These are phyloP conservation scores for Pristionchus arcanus DNA, from an alignment of 2,888 invertebrate species.

Conservation along the genomic window DNA sequence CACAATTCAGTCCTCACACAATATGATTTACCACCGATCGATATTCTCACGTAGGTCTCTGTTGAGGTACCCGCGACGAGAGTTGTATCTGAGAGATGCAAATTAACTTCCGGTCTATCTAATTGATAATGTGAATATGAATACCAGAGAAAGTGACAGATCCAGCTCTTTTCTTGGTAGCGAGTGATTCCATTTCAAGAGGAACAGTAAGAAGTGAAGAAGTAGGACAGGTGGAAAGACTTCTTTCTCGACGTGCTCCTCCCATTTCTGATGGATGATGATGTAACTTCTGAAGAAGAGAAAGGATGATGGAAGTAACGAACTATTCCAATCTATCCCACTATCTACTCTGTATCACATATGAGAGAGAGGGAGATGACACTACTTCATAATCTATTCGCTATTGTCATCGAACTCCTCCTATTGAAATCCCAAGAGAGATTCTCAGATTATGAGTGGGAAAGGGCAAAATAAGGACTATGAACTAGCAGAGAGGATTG, in stretches of 20 bases:
- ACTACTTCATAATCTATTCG: background rate
- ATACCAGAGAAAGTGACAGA: slow-evolving; percentile 49
- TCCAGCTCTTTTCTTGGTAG: slow-evolving; percentile 8
- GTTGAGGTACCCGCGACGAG: slow-evolving; percentile 49
- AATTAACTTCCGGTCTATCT: background rate
- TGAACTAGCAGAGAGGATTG: background rate
- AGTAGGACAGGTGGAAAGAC: slow-evolving; percentile 26
- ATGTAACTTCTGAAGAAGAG: slow-evolving; percentile 28
- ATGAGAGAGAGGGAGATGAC: background rate
- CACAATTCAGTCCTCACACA: slow-evolving; percentile 68
- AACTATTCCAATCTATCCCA: background rate
- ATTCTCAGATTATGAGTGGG: slow-evolving; percentile 4
- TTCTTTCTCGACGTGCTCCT: background rate
- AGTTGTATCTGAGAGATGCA: background rate
- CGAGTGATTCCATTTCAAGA: slow-evolving; percentile 18
- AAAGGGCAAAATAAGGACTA: background rate
- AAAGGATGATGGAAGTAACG: background rate
- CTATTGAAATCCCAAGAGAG: background rate
- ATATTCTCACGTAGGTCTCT: slow-evolving; percentile 67
- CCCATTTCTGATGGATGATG: background rate
- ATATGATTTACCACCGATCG: slow-evolving; percentile 76
- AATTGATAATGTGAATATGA: background rate
- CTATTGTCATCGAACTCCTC: background rate
- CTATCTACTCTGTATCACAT: background rate
- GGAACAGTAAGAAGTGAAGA: slow-evolving; percentile 28